Conservation (phyloP, 2,888 invertebrate genomes). For the Cerceris rybyensis region DNA sequence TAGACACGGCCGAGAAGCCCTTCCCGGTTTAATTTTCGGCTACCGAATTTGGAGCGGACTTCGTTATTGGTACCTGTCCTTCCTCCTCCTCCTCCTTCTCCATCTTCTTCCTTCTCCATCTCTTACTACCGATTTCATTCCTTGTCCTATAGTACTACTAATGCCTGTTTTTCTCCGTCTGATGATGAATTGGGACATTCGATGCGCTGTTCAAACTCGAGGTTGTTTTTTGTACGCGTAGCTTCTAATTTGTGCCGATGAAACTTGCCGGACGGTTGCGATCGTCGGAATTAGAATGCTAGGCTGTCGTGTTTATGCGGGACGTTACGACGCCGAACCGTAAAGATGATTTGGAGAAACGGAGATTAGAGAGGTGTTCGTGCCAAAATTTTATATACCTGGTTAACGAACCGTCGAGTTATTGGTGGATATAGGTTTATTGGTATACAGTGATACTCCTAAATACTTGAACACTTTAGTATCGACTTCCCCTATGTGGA, state of each 20-base stretch:
- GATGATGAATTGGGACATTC: constrained; percentile 49
- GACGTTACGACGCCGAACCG: too few relatives aligned
- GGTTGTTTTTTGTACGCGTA: constrained; percentile 7
- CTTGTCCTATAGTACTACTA: not conserved
- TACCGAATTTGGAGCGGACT: constrained; percentile 65
- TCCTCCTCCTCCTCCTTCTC: constrained; percentile 14
- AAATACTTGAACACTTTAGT: too few relatives aligned
- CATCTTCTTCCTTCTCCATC: constrained; percentile 26
- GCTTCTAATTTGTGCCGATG: constrained; percentile 17
- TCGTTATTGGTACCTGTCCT: constrained; percentile 54
- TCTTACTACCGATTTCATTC: constrained; percentile 5
- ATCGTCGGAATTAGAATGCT: too few relatives aligned
- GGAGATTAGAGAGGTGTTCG: too few relatives aligned
- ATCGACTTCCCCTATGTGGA: too few relatives aligned
- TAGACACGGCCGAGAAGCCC: constrained; percentile 58
- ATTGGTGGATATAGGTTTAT: too few relatives aligned
- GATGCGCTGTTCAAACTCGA: constrained; percentile 8
- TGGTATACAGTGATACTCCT: too few relatives aligned
- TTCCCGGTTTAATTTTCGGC: constrained; percentile 69
- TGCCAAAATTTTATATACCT: too few relatives aligned
- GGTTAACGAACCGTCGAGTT: too few relatives aligned
- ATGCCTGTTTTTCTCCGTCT: constrained; percentile 7
- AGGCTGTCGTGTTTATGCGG: too few relatives aligned
- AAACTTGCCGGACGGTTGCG: too few relatives aligned
- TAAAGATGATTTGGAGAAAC: too few relatives aligned